These are phyloP conservation scores for Ptilodon capucinus DNA, from an alignment of 2,888 invertebrate species.

Conservation along the genomic window DNA sequence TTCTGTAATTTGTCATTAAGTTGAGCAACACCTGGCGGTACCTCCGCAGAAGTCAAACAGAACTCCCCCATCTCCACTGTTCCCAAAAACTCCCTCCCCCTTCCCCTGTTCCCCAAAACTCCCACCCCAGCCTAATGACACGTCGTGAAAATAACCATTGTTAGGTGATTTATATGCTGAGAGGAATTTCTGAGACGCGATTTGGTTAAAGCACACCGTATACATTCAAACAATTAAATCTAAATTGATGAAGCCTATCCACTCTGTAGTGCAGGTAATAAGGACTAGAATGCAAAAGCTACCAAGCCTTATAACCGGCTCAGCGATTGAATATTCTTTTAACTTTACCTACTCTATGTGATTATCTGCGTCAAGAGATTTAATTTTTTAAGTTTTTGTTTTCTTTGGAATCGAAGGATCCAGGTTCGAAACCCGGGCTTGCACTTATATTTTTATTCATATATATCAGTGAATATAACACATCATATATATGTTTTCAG, in stretches of 20 bases:
- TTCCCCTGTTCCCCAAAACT: neutral
- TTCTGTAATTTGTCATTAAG: constrained; percentile 37
- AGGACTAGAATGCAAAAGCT: no score
- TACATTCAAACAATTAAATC: neutral
- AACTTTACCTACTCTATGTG: no score
- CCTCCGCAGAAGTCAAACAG: constrained; percentile 34
- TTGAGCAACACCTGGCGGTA: constrained; percentile 37
- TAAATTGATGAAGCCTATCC: neutral
- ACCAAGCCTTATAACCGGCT: neutral
- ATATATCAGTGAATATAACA: no score
- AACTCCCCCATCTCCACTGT: constrained; percentile 3
- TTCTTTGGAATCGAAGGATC: no score
- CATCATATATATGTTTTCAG: no score
- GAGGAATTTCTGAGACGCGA: neutral
- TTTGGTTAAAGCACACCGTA: neutral
- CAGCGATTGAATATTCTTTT: no score
- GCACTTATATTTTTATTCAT: no score
- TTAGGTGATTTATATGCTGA: constrained; percentile 35
- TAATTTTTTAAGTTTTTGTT: no score
- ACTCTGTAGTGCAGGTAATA: no score
- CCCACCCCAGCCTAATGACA: constrained; percentile 14
- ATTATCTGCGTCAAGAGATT: no score
- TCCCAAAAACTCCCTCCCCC: neutral
- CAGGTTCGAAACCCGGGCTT: no score
- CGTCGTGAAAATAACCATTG: constrained; percentile 32